Evolutionary conservation across 2,113 vertebrate genomes (phyloP).

Genomic region (Tragelaphus strepsiceros): DNA sequence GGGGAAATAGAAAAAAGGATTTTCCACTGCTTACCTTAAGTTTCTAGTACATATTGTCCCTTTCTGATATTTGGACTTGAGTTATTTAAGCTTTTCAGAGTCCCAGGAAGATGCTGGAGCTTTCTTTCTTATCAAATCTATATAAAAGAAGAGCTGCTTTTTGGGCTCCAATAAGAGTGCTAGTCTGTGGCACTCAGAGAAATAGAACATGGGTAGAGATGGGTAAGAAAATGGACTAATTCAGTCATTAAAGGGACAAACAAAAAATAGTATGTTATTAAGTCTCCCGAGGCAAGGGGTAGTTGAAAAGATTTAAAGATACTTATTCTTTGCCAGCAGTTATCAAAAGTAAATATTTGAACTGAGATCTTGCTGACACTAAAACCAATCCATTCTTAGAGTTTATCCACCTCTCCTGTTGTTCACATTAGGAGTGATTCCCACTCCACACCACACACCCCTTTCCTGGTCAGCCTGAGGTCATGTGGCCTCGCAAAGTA

Average conservation of each 20-base stretch:
- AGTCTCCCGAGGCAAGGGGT: not conserved
- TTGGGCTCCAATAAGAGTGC: accelerated
- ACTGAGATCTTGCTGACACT: not conserved
- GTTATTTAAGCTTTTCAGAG: not conserved
- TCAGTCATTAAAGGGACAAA: not conserved
- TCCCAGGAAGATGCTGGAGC: not conserved
- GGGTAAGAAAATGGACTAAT: not conserved
- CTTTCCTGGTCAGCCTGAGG: not conserved
- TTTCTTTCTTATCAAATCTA: not conserved
- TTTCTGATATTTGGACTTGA: not conserved
- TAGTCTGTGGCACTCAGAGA: not conserved
- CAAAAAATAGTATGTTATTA: not conserved
- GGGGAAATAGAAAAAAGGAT: not conserved
- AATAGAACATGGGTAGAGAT: not conserved
- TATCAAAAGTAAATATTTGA: not conserved
- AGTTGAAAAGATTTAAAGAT: not conserved
- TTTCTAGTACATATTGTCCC: not conserved
- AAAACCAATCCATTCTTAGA: not conserved
- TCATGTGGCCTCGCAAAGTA: not conserved
- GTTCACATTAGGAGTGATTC: not conserved
- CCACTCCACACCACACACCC: accelerated
- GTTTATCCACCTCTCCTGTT: not conserved
- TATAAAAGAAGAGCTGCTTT: not conserved
- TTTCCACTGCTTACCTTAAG: not conserved
- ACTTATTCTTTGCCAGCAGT: not conserved